Evolutionary conservation across 2,113 vertebrate species (phyloP), one percentile per base, ranked within the genome.

Genomic region (Thryonomys swinderianus): DNA sequence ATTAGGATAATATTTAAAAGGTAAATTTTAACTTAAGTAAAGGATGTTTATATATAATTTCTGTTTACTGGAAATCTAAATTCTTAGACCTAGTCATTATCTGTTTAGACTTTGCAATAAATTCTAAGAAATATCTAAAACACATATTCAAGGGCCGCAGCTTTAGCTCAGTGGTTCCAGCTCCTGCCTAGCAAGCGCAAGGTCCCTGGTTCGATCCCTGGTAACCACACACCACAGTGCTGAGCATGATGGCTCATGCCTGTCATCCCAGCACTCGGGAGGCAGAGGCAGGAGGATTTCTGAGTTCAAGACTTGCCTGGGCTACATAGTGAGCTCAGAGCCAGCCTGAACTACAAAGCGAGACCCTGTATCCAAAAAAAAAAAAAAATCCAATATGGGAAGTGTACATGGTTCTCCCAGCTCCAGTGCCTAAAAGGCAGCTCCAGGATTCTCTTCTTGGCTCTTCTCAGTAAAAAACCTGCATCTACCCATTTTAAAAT

Each of bases 1-100:
- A 69, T 96, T 37, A 80, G 32, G 34, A 57, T 57, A 67, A 9
- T 88, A 42, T 86, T 95, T 59, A 74, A 95, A 93, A 88, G 27
- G 27, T 74, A 30, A n/a, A 71, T 85, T 96, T 96, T 85, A 92
- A 42, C 37, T 93, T 88, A 85, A 88, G 21, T 78, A 30, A 76
- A 42, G 57, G n/a, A 83, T 73, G 11, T n/a, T 76, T 71, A 42
- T 87, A 13, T 96, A 10, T n/a, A 57, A 80, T 90, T 94, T 96
- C 27, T 37, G 64, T 71, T 93, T 84, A 84, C 64, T 91, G 17
- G 14, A 45, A 96, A 73, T 95, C 55, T 61, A 90, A 34, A 93
- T 90, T 95, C 84, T 84, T 51, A 89, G 32, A 80, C 14, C 27
- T 64, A 67, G 25, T 61, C 18, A 86, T 74, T 67, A 69, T 20